Percentiles rank a stretch among this genome's conserved stretches.
Evolutionary conservation across 1,140 invertebrate genomes (phyloP).

Genomic region (Diorhabda sublineata): DNA sequence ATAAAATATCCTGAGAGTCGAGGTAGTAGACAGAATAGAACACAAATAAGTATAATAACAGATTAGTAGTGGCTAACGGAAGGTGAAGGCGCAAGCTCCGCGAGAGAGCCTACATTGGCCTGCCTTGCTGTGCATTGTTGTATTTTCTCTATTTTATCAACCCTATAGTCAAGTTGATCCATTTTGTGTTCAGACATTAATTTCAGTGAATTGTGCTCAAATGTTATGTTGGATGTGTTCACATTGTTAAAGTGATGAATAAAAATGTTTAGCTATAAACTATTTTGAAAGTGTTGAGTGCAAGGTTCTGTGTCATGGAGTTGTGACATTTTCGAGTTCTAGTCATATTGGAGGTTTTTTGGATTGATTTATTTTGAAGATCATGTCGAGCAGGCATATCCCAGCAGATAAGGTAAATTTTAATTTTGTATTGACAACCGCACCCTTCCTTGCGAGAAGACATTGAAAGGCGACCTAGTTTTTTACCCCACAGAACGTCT

Average conservation of each 20-base stretch:
- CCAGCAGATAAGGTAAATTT: slow-evolving; percentile 22
- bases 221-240: slow-evolving; percentile 16
- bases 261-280: slow-evolving; percentile 14
- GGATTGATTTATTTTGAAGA: slow-evolving; percentile 11
- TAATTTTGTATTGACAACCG: slow-evolving; percentile 17
- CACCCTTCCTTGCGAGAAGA: slow-evolving; percentile 16
- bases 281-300: slow-evolving; percentile 13
- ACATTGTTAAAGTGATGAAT: slow-evolving; percentile 4
- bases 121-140: slow-evolving; percentile 19
- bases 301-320: slow-evolving; percentile 18
- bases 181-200: slow-evolving; percentile 10
- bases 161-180: slow-evolving; percentile 16
- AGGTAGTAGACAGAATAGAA: slow-evolving; percentile 12
- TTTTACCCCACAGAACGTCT: slow-evolving; percentile 17
- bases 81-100: slow-evolving; percentile 17
- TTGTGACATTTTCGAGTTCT: slow-evolving; percentile 18
- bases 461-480: slow-evolving; percentile 21
- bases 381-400: slow-evolving; percentile 21
- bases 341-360: slow-evolving; percentile 10
- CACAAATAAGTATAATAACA: slow-evolving; percentile 13
- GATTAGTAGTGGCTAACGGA: slow-evolving; percentile 14
- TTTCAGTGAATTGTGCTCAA: slow-evolving; percentile 13
- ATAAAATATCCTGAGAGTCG: not conserved
- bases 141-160: slow-evolving; percentile 14
- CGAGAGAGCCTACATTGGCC: slow-evolving; percentile 7